Evolutionary conservation across 2,888 invertebrate species (phyloP).

Genomic region (Trachelus stipa): DNA sequence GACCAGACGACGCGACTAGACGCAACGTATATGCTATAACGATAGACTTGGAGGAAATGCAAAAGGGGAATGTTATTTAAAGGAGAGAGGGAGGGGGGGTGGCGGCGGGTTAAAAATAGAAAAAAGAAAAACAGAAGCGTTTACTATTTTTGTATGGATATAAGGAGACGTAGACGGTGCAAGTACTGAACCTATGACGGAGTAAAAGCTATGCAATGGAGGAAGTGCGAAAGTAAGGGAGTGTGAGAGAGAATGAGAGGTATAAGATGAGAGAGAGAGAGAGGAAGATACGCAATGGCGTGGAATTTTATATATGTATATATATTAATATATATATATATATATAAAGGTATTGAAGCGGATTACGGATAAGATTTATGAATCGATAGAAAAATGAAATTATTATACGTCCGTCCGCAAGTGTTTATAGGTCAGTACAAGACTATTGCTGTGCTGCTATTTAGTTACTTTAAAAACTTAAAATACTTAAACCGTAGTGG

Average conservation of each 20-base stretch:
- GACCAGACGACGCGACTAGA: neutral
- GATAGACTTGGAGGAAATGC: conserved; percentile 22
- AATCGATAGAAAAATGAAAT: conserved; percentile 36
- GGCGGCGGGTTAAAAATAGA: neutral
- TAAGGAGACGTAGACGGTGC: conserved; percentile 54
- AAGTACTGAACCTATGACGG: conserved; percentile 59
- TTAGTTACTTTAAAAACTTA: conserved; percentile 51
- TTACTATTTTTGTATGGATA: conserved; percentile 62
- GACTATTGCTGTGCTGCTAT: conserved; percentile 66
- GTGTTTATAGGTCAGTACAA: conserved; percentile 67
- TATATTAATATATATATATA: conserved; percentile 17
- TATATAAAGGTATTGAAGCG: conserved; percentile 23
- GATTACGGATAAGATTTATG: conserved; percentile 3
- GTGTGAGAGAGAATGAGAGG: conserved; percentile 25
- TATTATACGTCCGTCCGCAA: conserved; percentile 61
- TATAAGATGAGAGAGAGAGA: conserved; percentile 12
- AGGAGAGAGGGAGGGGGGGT: rapidly evolving
- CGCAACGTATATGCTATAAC: neutral
- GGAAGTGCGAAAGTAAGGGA: conserved; percentile 6
- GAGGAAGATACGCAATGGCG: conserved; percentile 13
- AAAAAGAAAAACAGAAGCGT: conserved; percentile 38
- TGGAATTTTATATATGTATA: conserved; percentile 27
- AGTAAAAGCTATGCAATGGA: conserved; percentile 35
- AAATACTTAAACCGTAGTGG: conserved; percentile 34
- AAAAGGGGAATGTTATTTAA: conserved; percentile 43